These are phyloP conservation scores for Nasonia giraulti DNA, from an alignment of 1,140 invertebrate species.

Conservation along the genomic window DNA sequence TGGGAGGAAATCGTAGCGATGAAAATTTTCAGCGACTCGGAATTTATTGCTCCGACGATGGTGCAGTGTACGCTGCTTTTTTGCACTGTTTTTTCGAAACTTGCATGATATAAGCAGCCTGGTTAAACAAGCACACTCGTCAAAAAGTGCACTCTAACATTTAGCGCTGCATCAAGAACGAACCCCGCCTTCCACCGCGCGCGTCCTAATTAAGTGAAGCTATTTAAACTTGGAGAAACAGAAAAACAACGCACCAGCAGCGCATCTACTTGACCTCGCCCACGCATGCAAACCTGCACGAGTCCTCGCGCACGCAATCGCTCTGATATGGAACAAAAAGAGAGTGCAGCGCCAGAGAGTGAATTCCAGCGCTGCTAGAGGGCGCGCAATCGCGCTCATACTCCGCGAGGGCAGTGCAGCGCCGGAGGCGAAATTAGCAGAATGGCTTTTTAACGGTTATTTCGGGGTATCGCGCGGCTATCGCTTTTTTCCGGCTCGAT, in stretches of 20 bases:
- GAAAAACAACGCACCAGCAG: background rate
- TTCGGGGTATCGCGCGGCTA: conserved; percentile 23
- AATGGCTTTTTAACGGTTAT: conserved; percentile 47
- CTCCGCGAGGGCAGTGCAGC: background rate
- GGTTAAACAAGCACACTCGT: background rate
- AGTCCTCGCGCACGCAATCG: background rate
- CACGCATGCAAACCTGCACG: background rate
- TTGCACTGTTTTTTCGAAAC: background rate
- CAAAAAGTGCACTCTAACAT: background rate
- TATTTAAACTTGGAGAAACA: background rate
- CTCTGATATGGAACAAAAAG: background rate
- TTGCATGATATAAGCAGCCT: background rate
- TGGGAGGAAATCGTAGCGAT: background rate
- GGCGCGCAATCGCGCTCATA: background rate
- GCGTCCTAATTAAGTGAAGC: background rate
- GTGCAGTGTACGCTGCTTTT: no score
- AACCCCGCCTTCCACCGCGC: no score
- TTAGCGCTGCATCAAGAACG: background rate
- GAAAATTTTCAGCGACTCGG: background rate
- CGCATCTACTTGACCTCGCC: background rate
- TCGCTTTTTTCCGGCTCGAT: conserved; percentile 21
- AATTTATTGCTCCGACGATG: background rate
- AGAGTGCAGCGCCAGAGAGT: no score
- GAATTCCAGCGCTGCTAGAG: background rate
- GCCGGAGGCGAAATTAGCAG: conserved; percentile 20